Base-by-base conservation (phyloP, 2,113 vertebrate genomes). In the Epinephelus fuscoguttatus region DNA sequence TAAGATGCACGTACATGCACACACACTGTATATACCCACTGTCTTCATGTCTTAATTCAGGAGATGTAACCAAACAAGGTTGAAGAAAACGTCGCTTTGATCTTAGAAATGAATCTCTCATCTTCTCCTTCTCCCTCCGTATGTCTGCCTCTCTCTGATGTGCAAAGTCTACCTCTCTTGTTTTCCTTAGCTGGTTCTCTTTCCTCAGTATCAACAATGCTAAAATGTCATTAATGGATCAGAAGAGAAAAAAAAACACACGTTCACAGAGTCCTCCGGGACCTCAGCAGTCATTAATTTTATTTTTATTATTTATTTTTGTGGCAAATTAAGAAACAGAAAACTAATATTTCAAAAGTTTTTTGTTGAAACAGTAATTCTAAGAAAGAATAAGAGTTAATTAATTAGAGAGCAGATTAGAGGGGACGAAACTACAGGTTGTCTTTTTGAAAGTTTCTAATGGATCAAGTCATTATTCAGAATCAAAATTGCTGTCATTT, bases 61-160 rank as follows among this genome's bases (percentile, higher is more conserved):
- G 40, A 81, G 67, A 80, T 82, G 62, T 77, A 78, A 53, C 37
- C 37, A 21, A 71, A 84, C 70, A 47, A 68, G 73, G 19, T 30
- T 56, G 27, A 56, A 73, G 27, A 64, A 80, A 82, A 69, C 2
- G 10, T 68, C 6, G 11, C 76, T 84, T 88, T 84, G 73, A 84
- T 83, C 83, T 74, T 27, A 40, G 68, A 71, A 78, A 85, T 81
- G 3, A 70, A 71, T 56, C 70, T 75, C 40, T 72, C 64, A 45
- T 45, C 42, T 45, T 49, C 18, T 21, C 18, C 30, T 21, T 15
- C 21, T 66, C 30, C 15, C 5, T 63, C 60, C n/a, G 10, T 21
- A 12, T 49, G 27, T 40, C n/a, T 72, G 3, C 19, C 19, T 55
- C 19, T 55, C 53, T 77, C 56, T 82, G 45, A 77, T 83, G 53